Evolutionary conservation across 2,888 invertebrate genomes (phyloP).

Genomic region (Limnephilus auricula): DNA sequence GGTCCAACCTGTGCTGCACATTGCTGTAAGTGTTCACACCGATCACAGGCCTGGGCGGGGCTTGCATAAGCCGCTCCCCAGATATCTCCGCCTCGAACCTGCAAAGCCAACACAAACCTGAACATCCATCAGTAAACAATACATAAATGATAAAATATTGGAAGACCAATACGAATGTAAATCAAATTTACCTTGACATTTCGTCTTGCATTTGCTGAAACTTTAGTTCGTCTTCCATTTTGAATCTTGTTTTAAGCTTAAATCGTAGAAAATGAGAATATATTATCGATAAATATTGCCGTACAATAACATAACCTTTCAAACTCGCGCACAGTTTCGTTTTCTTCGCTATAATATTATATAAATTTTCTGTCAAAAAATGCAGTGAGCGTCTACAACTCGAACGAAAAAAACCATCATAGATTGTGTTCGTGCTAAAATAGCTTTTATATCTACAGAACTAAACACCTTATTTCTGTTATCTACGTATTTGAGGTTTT

Average conservation of each 20-base stretch:
- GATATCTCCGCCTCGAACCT: constrained; percentile 95
- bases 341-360: neutral
- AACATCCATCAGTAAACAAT: constrained; percentile 55
- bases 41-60: constrained; percentile 81
- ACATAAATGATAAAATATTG: neutral
- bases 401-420: neutral
- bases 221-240: constrained; percentile 72
- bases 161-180: neutral
- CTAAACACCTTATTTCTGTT: neutral
- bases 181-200: constrained; percentile 85
- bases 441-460: neutral
- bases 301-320: neutral
- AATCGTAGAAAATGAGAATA: neutral
- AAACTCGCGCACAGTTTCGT: neutral
- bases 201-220: constrained; percentile 93
- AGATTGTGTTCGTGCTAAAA: neutral
- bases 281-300: neutral
- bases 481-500: neutral
- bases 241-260: constrained; percentile 2
- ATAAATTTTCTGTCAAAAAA: neutral
- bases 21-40: constrained; percentile 85
- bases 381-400: neutral
- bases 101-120: constrained; percentile 67
- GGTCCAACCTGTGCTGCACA: constrained; percentile 82
- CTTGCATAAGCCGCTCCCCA: constrained; percentile 76